Percentiles rank a stretch among this genome's conserved stretches.
Evolutionary conservation across 2,113 vertebrate genomes (phyloP).

Genomic region (Scartelaos histophorus): DNA sequence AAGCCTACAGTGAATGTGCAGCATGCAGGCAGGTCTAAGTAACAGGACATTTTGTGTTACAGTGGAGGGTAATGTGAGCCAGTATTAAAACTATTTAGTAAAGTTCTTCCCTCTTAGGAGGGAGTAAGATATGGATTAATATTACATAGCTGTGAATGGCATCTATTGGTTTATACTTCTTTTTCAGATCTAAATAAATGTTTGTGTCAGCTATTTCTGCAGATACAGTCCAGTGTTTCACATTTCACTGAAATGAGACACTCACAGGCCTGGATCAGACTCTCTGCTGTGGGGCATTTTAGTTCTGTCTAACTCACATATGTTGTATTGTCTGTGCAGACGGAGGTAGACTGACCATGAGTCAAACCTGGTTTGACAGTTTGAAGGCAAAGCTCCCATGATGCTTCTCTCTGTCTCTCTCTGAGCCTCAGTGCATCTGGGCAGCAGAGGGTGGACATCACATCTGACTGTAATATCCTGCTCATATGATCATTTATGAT

Average conservation of each 20-base stretch:
- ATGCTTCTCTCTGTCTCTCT: background rate
- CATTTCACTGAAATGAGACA: conserved; percentile 52
- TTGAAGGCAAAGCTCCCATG: conserved; percentile 11
- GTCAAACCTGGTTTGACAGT: conserved; percentile 48
- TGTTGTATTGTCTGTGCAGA: conserved; percentile 28
- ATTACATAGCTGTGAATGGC: conserved; percentile 8
- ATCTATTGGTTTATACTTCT: background rate
- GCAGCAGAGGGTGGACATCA: background rate
- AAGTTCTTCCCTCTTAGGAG: background rate
- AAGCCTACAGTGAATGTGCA: conserved; percentile 29
- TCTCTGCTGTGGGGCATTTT: conserved; percentile 4
- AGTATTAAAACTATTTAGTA: conserved; percentile 17
- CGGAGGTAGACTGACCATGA: conserved; percentile 52
- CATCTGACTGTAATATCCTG: conserved; percentile 7
- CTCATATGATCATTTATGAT: conserved; percentile 11
- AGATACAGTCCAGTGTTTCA: conserved; percentile 61
- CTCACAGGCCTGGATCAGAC: conserved; percentile 16
- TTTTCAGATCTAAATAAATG: background rate
- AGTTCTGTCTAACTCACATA: conserved; percentile 15
- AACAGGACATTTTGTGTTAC: conserved; percentile 2
- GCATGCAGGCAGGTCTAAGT: background rate
- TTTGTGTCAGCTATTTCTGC: conserved; percentile 11
- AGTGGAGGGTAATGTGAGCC: background rate
- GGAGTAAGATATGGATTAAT: background rate
- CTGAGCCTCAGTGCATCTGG: background rate